Percentiles rank a stretch among this genome's conserved stretches.
These are phyloP conservation scores for Nycticebus coucang DNA, from an alignment of 2,113 vertebrate species.

Conservation along the genomic window DNA sequence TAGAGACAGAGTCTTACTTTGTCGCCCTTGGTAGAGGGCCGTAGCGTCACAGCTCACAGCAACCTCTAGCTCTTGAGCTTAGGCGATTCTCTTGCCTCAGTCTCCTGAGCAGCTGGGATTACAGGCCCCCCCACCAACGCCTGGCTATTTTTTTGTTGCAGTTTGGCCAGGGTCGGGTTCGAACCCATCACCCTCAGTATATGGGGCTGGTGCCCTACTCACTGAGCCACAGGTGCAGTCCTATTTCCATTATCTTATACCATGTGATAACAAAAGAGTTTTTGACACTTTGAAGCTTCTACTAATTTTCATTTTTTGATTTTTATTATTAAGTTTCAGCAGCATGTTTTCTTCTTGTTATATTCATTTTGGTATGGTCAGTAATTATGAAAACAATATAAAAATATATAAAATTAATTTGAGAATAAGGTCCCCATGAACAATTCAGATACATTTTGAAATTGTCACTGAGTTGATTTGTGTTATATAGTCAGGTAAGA, in stretches of 20 bases:
- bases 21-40: too few relatives aligned
- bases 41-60: too few relatives aligned
- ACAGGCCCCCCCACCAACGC: too few relatives aligned
- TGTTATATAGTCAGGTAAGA: neutral
- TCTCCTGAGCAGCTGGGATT: too few relatives aligned
- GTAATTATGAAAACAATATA: neutral
- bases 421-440: neutral
- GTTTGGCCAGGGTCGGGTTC: too few relatives aligned
- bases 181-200: too few relatives aligned
- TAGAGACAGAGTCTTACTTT: too few relatives aligned
- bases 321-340: neutral
- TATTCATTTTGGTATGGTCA: conserved; percentile 3
- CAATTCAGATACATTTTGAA: conserved; percentile 5
- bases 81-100: too few relatives aligned
- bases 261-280: neutral
- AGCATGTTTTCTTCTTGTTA: neutral
- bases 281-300: neutral
- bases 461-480: neutral
- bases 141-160: too few relatives aligned
- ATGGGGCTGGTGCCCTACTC: too few relatives aligned
- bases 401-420: neutral
- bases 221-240: too few relatives aligned
- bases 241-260: neutral
- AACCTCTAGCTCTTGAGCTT: too few relatives aligned
- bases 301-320: conserved; percentile 26